phyloP scores from a whole-genome alignment of 1,140 invertebrate species.

The Polyergus mexicanus region DNA sequence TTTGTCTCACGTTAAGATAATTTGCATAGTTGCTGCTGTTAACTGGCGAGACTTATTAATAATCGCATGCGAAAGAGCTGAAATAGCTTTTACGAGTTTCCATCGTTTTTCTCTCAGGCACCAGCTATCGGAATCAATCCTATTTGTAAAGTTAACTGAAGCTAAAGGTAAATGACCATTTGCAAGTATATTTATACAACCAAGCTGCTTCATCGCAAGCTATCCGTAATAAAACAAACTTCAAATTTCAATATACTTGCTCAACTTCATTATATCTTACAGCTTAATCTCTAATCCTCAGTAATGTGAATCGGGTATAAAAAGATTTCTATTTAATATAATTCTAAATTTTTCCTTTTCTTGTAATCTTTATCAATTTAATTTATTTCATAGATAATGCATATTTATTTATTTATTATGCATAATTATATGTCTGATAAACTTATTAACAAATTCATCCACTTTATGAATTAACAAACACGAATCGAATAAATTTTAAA shows the following conservation, averaged over 20 bases:
- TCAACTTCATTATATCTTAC: constrained; percentile 30
- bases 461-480: not conserved
- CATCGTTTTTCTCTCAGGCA: constrained; percentile 27
- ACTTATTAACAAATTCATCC: not conserved
- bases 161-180: constrained; percentile 58
- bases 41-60: constrained; percentile 12
- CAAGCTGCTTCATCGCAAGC: constrained; percentile 32
- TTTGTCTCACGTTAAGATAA: constrained; percentile 37
- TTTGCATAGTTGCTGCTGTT: constrained; percentile 20
- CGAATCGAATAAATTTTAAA: not conserved
- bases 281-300: constrained; percentile 6
- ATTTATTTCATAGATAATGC: not conserved
- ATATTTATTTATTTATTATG: not conserved
- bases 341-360: not conserved
- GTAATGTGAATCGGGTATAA: not conserved
- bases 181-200: constrained; percentile 50
- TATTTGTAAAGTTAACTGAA: constrained; percentile 23
- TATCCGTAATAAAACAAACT: constrained; percentile 44
- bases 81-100: constrained; percentile 10
- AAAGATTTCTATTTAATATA: not conserved
- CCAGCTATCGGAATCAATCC: constrained; percentile 41
- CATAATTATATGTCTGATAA: not conserved
- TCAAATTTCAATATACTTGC: not conserved
- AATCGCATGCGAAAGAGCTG: constrained; percentile 23
- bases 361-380: not conserved